phyloP scores from a whole-genome alignment of 2,797 vertebrate species.

The Semaprochilodus insignis region DNA sequence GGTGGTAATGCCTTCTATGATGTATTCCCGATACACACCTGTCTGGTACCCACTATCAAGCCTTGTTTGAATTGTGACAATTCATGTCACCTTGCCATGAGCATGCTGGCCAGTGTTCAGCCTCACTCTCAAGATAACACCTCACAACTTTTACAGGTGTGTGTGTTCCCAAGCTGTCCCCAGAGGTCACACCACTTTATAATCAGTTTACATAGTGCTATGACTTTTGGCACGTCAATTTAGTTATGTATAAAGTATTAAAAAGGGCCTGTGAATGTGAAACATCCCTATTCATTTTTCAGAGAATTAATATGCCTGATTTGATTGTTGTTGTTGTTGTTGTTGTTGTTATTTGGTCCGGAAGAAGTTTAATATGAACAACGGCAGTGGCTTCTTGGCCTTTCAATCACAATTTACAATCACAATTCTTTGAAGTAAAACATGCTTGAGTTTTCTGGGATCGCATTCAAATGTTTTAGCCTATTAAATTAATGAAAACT shows the following conservation, averaged over 20 bases:
- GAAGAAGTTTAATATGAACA: not conserved
- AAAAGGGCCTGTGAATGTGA: not conserved
- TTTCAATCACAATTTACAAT: not conserved
- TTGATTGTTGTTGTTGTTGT: not conserved
- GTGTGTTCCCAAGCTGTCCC: too few species aligned
- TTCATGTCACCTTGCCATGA: too few species aligned
- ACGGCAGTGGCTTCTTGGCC: not conserved
- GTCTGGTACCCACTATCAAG: too few species aligned
- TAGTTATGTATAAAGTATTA: not conserved
- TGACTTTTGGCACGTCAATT: too few species aligned
- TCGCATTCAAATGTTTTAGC: not conserved
- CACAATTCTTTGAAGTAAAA: not conserved
- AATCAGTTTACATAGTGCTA: too few species aligned
- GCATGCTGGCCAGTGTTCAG: too few species aligned
- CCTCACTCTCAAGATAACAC: too few species aligned
- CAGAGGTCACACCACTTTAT: too few species aligned
- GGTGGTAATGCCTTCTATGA: too few species aligned
- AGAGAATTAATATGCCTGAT: not conserved
- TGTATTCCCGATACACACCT: too few species aligned
- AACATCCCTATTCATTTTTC: not conserved
- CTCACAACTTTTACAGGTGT: too few species aligned
- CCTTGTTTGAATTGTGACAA: too few species aligned
- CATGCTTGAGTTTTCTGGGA: not conserved
- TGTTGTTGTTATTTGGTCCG: constrained; percentile 23
- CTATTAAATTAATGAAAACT: not conserved